Evolutionary conservation across 2,888 invertebrate genomes (phyloP).

Genomic region (Nesidiocoris tenuis): DNA sequence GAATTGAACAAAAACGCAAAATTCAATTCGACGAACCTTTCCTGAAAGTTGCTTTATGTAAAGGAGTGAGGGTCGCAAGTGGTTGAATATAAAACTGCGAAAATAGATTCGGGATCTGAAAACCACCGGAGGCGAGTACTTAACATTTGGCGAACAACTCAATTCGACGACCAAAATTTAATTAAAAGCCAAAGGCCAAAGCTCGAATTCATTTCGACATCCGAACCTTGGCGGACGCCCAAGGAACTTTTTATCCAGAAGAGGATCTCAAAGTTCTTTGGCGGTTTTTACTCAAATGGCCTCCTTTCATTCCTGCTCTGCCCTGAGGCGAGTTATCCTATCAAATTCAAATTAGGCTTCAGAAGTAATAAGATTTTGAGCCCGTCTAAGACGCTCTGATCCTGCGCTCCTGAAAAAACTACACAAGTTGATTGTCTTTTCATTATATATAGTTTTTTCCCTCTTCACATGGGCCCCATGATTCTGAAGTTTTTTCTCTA

Average conservation of each 20-base stretch:
- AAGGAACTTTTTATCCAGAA: neutral
- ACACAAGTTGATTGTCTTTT: constrained; percentile 13
- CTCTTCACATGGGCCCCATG: too few species aligned
- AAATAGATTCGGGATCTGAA: too few species aligned
- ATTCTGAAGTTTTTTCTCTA: too few species aligned
- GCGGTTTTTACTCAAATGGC: constrained; percentile 16
- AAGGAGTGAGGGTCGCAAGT: too few species aligned
- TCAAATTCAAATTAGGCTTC: constrained; percentile 42
- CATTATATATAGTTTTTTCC: too few species aligned
- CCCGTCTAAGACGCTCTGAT: constrained; percentile 15
- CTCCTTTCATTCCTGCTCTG: constrained; percentile 2
- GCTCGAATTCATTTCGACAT: neutral
- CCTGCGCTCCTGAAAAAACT: constrained; percentile 21
- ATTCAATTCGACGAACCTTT: too few species aligned
- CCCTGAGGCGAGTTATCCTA: constrained; percentile 28
- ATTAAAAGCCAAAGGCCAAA: neutral
- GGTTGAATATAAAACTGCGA: too few species aligned
- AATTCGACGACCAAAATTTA: neutral
- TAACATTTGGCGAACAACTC: neutral
- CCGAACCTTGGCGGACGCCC: neutral
- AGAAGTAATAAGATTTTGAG: constrained; percentile 37
- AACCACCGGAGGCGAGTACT: neutral
- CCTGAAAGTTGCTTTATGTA: too few species aligned
- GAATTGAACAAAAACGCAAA: too few species aligned
- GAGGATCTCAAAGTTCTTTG: constrained; percentile 8